Base-by-base conservation (phyloP, 2,113 vertebrate species). In the Pygoscelis adeliae region DNA sequence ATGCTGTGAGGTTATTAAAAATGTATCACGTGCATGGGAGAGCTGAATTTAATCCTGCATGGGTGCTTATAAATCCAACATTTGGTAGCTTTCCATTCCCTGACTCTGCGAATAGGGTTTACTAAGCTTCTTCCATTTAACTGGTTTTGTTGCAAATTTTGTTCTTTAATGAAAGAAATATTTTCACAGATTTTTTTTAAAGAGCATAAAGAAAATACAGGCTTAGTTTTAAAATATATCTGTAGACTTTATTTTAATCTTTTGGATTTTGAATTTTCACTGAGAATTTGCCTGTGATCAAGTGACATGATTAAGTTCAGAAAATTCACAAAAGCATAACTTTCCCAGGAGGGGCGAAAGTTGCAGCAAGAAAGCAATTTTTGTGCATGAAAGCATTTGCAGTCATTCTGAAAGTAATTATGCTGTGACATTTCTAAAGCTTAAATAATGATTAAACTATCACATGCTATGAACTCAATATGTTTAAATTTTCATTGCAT, bases 391-490 rank as follows among this genome's bases (percentile, higher is more conserved):
- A 93, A 93, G 62, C 83, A 74, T 95, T 95, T 94, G 90, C 73
- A 86, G 27, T 76, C 78, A 77, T 85, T 95, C 93, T 96, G 85
- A 91, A 94, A 97, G 95, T 73, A 96, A 97, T 97, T 96, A 96
- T 63, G 83, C 97, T 96, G 73, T 96, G 94, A 94, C 93, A 97
- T 96, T 97, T 96, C 91, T 91, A 79, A 96, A 95, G 91, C 96
- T 94, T 94, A 95, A 97, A 97, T 94, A 93, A 95, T 94, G 84
- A 96, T 95, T 95, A 93, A 96, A 90, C 93, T 91, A 91, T 94
- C 96, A 94, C 90, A 93, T 94, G 84, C 78, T 90, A 96, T 73
- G 93, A 97, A 93, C 6, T 77, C 95, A 90, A 11, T 96, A 88
- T 93, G 84, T 95, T 97, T 95, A 94, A 85, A 94, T 92, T 97